Conservation (phyloP, 2,888 invertebrate species). For the Alviniconcha strummeri region DNA sequence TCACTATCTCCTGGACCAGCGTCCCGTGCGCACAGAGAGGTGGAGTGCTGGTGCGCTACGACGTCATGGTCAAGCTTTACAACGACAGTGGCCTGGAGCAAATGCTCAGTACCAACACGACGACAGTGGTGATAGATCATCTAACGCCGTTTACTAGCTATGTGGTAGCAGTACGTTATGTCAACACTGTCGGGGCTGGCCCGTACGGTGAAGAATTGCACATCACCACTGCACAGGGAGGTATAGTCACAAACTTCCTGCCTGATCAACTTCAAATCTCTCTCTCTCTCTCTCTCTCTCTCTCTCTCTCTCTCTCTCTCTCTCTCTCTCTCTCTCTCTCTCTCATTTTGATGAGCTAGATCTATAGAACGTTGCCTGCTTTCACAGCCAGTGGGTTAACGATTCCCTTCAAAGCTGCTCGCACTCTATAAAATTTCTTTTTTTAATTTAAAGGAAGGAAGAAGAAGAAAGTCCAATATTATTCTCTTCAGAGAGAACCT, state of each 20-base stretch:
- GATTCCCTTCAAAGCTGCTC: too few relatives aligned
- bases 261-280: too few relatives aligned
- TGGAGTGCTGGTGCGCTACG: conserved; percentile 49
- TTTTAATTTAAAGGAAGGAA: too few relatives aligned
- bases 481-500: too few relatives aligned
- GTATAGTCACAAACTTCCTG: conserved; percentile 41
- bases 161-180: conserved; percentile 51
- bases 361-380: too few relatives aligned
- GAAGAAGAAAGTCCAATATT: too few relatives aligned
- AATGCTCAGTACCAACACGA: conserved; percentile 8
- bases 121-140: conserved; percentile 14
- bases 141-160: conserved; percentile 57
- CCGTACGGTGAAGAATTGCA: conserved; percentile 40
- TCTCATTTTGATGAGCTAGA: too few relatives aligned
- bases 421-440: too few relatives aligned
- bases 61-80: conserved; percentile 32
- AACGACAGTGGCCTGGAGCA: conserved; percentile 1
- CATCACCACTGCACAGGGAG: conserved; percentile 56
- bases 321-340: too few relatives aligned
- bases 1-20: conserved; percentile 50
- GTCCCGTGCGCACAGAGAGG: conserved; percentile 55
- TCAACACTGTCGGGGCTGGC: conserved; percentile 52
- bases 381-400: too few relatives aligned
- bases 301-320: too few relatives aligned
- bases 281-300: too few relatives aligned